Conservation (phyloP, 1,140 invertebrate species). For the Lanistes nyassanus region DNA sequence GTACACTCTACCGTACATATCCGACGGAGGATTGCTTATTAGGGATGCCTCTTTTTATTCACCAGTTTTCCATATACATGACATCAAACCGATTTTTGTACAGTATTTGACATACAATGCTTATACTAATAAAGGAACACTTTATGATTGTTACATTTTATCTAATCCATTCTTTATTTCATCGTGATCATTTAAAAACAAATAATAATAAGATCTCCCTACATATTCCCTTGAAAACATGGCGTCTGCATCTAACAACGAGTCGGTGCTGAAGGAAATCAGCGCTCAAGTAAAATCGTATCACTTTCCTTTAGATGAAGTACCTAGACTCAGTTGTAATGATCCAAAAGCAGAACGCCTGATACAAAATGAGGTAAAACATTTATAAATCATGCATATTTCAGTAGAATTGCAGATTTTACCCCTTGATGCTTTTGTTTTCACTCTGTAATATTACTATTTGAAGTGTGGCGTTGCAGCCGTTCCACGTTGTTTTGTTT, state of each 20-base stretch:
- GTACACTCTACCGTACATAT: too few species aligned
- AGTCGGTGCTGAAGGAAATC: constrained; percentile 7
- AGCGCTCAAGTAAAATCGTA: constrained; percentile 40
- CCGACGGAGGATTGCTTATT: too few species aligned
- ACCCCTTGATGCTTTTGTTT: background rate
- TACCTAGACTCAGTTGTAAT: constrained; percentile 46
- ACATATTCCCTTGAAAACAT: constrained; percentile 7
- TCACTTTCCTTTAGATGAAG: constrained; percentile 40
- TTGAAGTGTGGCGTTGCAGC: background rate
- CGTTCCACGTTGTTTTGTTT: constrained; percentile 14
- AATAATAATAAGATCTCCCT: too few species aligned
- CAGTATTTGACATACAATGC: too few species aligned
- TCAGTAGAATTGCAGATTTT: background rate
- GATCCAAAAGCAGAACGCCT: constrained; percentile 45
- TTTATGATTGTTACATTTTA: too few species aligned
- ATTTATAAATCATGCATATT: background rate
- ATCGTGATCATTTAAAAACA: too few species aligned
- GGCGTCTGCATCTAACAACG: constrained; percentile 30
- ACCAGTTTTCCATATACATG: too few species aligned
- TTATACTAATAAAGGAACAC: too few species aligned
- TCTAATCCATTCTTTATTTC: too few species aligned
- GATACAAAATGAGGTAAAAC: constrained; percentile 47
- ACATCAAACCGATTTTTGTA: too few species aligned
- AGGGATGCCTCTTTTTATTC: too few species aligned
- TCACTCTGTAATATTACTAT: background rate